Evolutionary conservation across 2,113 vertebrate species (phyloP).

Genomic region (Penelope pileata): DNA sequence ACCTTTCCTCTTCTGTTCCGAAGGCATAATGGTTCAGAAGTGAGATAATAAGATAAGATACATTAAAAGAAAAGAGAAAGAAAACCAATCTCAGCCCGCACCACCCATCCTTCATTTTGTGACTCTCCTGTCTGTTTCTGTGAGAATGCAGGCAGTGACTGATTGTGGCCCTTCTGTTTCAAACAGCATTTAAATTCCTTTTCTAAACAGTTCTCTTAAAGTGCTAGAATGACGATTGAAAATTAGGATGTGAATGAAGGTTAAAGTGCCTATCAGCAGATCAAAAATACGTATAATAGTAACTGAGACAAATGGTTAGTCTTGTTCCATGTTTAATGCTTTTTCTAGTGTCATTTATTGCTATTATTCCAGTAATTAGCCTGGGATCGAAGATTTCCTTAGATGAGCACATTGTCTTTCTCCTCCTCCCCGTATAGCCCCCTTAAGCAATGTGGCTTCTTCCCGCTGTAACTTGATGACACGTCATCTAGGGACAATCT

Average conservation of each 20-base stretch:
- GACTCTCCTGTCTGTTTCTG: neutral
- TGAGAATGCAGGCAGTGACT: neutral
- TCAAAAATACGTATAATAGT: neutral
- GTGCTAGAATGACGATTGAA: neutral
- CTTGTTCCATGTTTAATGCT: neutral
- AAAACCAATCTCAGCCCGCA: neutral
- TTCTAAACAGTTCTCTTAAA: neutral
- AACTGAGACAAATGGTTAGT: neutral
- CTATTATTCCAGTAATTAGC: neutral
- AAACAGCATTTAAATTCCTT: neutral
- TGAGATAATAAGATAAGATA: neutral
- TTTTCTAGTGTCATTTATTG: neutral
- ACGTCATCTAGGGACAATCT: neutral
- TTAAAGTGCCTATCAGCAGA: neutral
- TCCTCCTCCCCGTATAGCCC: fast-evolving
- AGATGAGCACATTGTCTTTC: neutral
- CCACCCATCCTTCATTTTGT: neutral
- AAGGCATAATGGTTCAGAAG: neutral
- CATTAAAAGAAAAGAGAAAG: neutral
- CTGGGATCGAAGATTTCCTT: neutral
- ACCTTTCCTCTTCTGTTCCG: conserved; percentile 11
- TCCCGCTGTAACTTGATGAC: neutral
- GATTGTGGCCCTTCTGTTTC: neutral
- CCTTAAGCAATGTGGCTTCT: neutral
- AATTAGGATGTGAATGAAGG: neutral